These are phyloP conservation scores for Corydoras sp. DNA, from an alignment of 2,113 vertebrate species.

Conservation along the genomic window DNA sequence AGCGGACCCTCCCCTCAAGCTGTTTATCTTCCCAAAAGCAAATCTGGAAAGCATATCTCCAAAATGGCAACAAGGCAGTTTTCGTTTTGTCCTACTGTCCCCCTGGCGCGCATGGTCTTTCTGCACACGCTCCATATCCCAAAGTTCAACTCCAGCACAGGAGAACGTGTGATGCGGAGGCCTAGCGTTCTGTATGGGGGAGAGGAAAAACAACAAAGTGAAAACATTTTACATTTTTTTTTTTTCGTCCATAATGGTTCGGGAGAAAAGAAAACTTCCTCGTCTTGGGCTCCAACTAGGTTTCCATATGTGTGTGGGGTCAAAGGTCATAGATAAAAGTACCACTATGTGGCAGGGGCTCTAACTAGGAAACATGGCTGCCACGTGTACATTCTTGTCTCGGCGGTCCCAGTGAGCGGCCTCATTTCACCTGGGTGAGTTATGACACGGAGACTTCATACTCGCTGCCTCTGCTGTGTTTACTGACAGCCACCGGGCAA, in stretches of 20 bases:
- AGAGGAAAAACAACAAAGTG: conserved; percentile 35
- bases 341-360: conserved; percentile 77
- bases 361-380: conserved; percentile 65
- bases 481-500: conserved; percentile 60
- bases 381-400: conserved; percentile 75
- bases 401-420: conserved; percentile 73
- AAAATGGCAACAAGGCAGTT: conserved; percentile 59
- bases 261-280: conserved; percentile 84
- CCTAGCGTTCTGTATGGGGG: conserved; percentile 47
- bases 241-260: conserved; percentile 64
- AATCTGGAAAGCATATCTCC: conserved; percentile 68
- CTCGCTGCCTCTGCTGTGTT: conserved; percentile 65
- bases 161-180: conserved; percentile 61
- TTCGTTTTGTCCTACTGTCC: conserved; percentile 58
- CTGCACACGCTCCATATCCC: conserved; percentile 62
- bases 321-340: conserved; percentile 93
- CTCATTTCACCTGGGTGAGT: conserved; percentile 74
- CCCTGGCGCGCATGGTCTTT: conserved; percentile 59
- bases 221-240: conserved; percentile 42
- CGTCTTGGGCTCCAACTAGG: conserved; percentile 77
- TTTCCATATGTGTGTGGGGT: conserved; percentile 94
- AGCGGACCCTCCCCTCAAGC: conserved; percentile 58
- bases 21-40: conserved; percentile 68
- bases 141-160: conserved; percentile 70
- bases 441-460: conserved; percentile 70